These are phyloP conservation scores for Lymantria dispar DNA, from an alignment of 2,888 invertebrate genomes.

Conservation along the genomic window DNA sequence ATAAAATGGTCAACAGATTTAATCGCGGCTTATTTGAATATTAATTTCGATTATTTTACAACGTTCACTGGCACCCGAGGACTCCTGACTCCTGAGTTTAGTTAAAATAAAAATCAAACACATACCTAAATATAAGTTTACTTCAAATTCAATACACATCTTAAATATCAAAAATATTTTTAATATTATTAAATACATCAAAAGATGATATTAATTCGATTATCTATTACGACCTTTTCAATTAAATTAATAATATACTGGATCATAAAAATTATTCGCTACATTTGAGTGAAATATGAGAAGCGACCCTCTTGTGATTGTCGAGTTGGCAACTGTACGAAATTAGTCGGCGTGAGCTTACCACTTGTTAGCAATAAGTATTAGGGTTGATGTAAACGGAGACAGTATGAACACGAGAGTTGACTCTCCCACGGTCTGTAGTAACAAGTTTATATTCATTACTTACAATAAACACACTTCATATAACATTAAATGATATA, in stretches of 20 bases:
- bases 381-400: slow-evolving; percentile 31
- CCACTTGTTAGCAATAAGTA: slow-evolving; percentile 58
- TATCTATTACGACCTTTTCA: not conserved
- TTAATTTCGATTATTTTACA: no score
- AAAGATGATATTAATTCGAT: no score
- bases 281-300: slow-evolving; percentile 6
- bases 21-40: no score
- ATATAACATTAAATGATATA: not conserved
- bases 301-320: slow-evolving; percentile 1
- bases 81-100: no score
- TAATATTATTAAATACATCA: no score
- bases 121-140: no score
- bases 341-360: slow-evolving; percentile 19
- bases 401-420: slow-evolving; percentile 35
- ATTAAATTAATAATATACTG: not conserved
- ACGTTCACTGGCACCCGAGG: no score
- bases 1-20: no score
- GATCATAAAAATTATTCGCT: slow-evolving; percentile 6
- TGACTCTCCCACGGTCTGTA: slow-evolving; percentile 64
- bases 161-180: no score
- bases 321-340: slow-evolving; percentile 5
- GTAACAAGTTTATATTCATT: slow-evolving; percentile 3
- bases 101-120: no score
- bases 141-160: no score
- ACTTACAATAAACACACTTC: not conserved